A percentile compares a stretch with the other conserved stretches of the same genome.
Conservation (phyloP, 2,113 vertebrate genomes). For the Poicephalus meyeri region DNA sequence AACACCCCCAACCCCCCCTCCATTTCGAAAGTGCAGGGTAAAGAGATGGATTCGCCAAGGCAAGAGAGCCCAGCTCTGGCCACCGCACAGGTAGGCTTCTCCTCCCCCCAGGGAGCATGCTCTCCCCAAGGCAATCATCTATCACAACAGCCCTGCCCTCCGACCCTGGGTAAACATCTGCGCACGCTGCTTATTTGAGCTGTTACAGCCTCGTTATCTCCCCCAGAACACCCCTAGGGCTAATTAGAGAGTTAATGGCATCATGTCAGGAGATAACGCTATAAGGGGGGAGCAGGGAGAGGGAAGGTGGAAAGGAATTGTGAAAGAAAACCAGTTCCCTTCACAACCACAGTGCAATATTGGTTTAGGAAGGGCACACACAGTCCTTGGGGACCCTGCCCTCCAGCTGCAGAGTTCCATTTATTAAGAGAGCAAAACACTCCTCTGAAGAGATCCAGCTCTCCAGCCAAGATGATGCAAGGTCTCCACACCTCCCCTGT, state of each 20-base stretch:
- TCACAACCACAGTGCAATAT: conserved; percentile 33
- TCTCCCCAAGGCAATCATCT: conserved; percentile 38
- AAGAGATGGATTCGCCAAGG: not conserved
- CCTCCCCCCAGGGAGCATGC: not conserved
- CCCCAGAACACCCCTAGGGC: conserved; percentile 57
- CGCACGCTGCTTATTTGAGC: conserved; percentile 66
- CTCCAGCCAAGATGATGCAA: conserved; percentile 42
- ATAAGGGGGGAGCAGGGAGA: conserved; percentile 1
- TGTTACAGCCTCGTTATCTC: conserved; percentile 52
- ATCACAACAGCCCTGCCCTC: conserved; percentile 77
- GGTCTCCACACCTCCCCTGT: not conserved
- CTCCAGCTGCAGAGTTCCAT: not conserved
- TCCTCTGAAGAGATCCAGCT: not conserved
- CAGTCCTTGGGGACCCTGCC: not conserved
- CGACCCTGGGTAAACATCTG: conserved; percentile 76
- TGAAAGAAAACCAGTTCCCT: conserved; percentile 63
- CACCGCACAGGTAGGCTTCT: not conserved
- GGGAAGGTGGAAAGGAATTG: conserved; percentile 32
- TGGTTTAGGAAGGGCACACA: not conserved
- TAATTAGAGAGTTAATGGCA: conserved; percentile 75
- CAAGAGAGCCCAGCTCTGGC: not conserved
- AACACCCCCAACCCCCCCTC: accelerated
- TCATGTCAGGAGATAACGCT: conserved; percentile 50
- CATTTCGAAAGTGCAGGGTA: not conserved
- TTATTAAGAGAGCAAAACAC: conserved; percentile 5